Evolutionary conservation across 2,113 vertebrate species (phyloP).

Genomic region (Falco punctatus): DNA sequence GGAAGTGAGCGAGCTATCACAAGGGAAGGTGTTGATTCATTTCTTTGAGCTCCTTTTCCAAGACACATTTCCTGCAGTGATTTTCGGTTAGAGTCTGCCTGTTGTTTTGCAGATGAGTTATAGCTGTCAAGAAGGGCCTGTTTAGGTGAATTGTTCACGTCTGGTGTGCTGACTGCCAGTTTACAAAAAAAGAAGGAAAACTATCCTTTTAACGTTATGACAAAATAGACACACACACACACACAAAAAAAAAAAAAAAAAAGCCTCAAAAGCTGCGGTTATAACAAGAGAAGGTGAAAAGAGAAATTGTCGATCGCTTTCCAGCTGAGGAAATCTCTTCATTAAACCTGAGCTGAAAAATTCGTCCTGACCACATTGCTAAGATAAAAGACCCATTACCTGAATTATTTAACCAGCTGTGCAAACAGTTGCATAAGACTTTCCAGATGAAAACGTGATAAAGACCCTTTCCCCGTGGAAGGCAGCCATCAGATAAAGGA

Average conservation of each 20-base stretch:
- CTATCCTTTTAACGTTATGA: background rate
- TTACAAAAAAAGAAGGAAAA: background rate
- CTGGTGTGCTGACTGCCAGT: background rate
- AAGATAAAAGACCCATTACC: slow-evolving; percentile 27
- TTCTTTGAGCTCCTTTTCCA: slow-evolving; percentile 3
- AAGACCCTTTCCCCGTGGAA: slow-evolving; percentile 33
- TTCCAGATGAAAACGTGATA: slow-evolving; percentile 37
- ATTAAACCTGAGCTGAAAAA: slow-evolving; percentile 50
- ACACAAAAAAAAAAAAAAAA: background rate
- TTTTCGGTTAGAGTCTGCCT: background rate
- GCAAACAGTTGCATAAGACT: slow-evolving; percentile 3
- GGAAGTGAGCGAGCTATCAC: background rate
- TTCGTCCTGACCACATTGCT: background rate
- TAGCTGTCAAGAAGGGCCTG: slow-evolving; percentile 26
- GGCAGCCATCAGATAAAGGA: slow-evolving; percentile 43
- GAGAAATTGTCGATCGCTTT: slow-evolving; percentile 9
- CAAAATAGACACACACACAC: background rate
- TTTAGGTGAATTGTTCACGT: slow-evolving; percentile 10
- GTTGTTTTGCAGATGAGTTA: slow-evolving; percentile 50
- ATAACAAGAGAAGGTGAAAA: background rate
- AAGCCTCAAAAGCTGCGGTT: background rate
- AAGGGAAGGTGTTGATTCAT: background rate
- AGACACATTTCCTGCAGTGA: slow-evolving; percentile 11
- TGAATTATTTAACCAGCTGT: slow-evolving; percentile 28
- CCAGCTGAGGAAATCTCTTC: slow-evolving; percentile 17